Evolutionary conservation across 2,888 invertebrate species (phyloP), one percentile per base, ranked within the genome.

Genomic region (Uropetala carovei): DNA sequence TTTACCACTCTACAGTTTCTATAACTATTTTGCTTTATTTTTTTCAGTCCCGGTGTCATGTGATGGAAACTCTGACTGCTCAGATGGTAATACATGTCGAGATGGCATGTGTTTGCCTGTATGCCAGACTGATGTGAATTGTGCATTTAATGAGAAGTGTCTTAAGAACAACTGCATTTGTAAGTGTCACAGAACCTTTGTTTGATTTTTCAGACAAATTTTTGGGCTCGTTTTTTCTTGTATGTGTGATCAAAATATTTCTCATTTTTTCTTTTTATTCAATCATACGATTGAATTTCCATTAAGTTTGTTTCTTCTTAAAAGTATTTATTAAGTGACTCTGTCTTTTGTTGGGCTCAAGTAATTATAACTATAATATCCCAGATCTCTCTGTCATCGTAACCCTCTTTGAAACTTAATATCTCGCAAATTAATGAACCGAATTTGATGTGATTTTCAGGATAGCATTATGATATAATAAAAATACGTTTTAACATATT

Each of bases 81-180:
- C 96, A 93, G 95, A 96, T n/a, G 97, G 96, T 59, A 96, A 97
- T 93, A 96, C 96, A 57, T 99, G 99, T 94, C 96, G 97, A 93
- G 97, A 98, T 94, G 97, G 97, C 92, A 97, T 98, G 95, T 99
- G 99, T 94, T 95, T 98, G 93, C 98, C 98, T 8, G 96, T 96
- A 84, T 99, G 99, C 94, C 95, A 95, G 64, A 95, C 95, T 22
- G 98, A 99, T 94, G 97, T 97, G 94, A 97, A 98, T 93, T 99
- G 99, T 94, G 98, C 98, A 5, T 96, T 97, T 93, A 99, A 99
- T 94, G 99, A 99, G 95, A 98, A 98, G 95, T 99, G 99, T 95
- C 95, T 98, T 13, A 96, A 96, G 94, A 97, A 97, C 93, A 97
- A 97, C 94, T 99, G 98, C 94, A 96, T 98, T 94, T 95, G 97